Evolutionary conservation across 2,888 invertebrate species (phyloP).

Genomic region (Lepidonotus clava): DNA sequence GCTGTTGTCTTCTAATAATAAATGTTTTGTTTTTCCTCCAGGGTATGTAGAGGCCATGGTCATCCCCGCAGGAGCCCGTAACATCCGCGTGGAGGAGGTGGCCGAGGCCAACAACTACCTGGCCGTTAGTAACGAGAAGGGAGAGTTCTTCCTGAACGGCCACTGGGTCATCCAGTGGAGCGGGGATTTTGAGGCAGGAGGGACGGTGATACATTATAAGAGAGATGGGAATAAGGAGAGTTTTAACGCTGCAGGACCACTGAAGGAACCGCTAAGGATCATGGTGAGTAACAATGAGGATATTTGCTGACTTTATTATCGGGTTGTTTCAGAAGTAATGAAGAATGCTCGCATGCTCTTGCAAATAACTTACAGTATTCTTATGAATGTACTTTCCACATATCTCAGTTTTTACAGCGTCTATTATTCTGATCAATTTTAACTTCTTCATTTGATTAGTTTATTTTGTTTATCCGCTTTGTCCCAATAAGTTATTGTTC

Average conservation of each 20-base stretch:
- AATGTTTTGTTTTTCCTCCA: too few species aligned
- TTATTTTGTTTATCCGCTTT: too few species aligned
- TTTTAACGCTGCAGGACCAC: slow-evolving; percentile 90
- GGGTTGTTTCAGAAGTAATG: too few species aligned
- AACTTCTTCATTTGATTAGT: too few species aligned
- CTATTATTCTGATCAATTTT: too few species aligned
- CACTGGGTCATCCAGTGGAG: slow-evolving; percentile 86
- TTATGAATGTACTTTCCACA: too few species aligned
- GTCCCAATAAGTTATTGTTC: too few species aligned
- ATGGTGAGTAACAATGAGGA: slow-evolving; percentile 85
- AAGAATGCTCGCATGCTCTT: too few species aligned
- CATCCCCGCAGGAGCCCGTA: slow-evolving; percentile 90
- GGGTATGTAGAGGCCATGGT: slow-evolving; percentile 85
- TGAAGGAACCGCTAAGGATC: slow-evolving; percentile 89
- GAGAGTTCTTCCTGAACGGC: slow-evolving; percentile 89
- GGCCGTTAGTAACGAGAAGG: slow-evolving; percentile 87
- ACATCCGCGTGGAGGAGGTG: slow-evolving; percentile 89
- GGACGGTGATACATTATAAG: slow-evolving; percentile 89
- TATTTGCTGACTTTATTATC: too few species aligned
- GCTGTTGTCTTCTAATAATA: too few species aligned
- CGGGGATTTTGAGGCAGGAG: slow-evolving; percentile 91
- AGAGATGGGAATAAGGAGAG: slow-evolving; percentile 88
- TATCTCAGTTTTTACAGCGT: too few species aligned
- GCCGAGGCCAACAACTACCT: slow-evolving; percentile 89
- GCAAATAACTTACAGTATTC: too few species aligned